Base-by-base conservation (phyloP, 2,888 invertebrate genomes). In the Euzetes globulus region DNA sequence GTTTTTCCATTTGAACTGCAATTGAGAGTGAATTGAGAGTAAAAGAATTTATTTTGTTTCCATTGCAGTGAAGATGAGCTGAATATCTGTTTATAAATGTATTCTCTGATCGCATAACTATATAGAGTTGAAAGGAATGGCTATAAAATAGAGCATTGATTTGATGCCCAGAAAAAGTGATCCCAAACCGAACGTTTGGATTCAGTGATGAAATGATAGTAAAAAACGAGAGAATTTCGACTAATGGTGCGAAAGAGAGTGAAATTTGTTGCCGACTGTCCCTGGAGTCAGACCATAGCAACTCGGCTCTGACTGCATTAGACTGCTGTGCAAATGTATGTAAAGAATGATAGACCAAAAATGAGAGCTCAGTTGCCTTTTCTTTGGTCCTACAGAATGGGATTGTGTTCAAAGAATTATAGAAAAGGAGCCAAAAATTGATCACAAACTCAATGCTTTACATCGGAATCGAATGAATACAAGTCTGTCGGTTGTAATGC, bases 181-280 rank as follows among this genome's bases (percentile, higher is more conserved):
- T 68, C 68, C 68, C 68, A 68, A 68, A 22, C 19, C 41, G 15
- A 68, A 37, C 41, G 22, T 63, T 68, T 68, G 45, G 33, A 68
- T 68, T 19, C 41, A 68, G 41, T 41, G 68, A 45, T 68, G 68
- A 68, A 68, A 22, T 68, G 68, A 68, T 22, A 68, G 68, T 68
- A 68, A 22, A 68, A 68, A 68, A 68, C 1, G 68, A 22, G 17
- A 15, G 17, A 22, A 60, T 2, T 33, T 11, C 41, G 22, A 68
- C 68, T 68, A 68, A 68, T 68, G 68, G 68, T 45, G 68, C 68
- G 41, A 68, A 68, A 19, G 68, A 60, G 33, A 68, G 41, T 17
- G 37, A 41, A 68, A 68, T 68, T 68, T 68, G 68, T 68, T 68
- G 45, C 41, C 68, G 68, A 68, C 37, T 22, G 41, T 68, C 68